Evolutionary conservation across 1,140 invertebrate genomes (phyloP).

Genomic region (Camponotus floridanus): DNA sequence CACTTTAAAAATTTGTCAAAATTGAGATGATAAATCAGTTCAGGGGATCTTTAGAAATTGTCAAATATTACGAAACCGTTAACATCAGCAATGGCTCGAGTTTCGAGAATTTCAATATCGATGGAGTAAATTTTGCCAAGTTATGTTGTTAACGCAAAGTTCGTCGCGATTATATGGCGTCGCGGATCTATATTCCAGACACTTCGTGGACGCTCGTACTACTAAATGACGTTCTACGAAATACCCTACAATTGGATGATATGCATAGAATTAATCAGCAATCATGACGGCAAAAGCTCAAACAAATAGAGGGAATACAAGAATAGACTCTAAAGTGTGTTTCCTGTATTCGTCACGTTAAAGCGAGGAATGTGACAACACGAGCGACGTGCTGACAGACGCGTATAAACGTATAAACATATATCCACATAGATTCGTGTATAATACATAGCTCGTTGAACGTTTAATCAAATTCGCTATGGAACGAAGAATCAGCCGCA

Average conservation of each 20-base stretch:
- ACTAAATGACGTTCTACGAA: conserved; percentile 20
- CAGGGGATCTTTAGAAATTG: neutral
- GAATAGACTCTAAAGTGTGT: conserved; percentile 10
- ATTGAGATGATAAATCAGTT: neutral
- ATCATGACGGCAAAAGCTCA: neutral
- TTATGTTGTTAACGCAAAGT: conserved; percentile 34
- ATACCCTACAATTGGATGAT: neutral
- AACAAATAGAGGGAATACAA: too few species aligned
- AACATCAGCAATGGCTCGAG: conserved; percentile 4
- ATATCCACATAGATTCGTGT: neutral
- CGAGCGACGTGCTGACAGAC: neutral
- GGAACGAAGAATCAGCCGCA: neutral
- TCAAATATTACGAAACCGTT: conserved; percentile 1
- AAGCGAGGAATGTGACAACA: conserved; percentile 42
- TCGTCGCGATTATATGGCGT: conserved; percentile 24
- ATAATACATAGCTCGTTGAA: conserved; percentile 22
- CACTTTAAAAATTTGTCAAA: neutral
- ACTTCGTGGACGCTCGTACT: neutral
- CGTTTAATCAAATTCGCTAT: conserved; percentile 71
- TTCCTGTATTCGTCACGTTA: conserved; percentile 19
- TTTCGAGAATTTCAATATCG: conserved; percentile 40
- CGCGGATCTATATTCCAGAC: conserved; percentile 29
- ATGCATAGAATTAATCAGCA: conserved; percentile 14
- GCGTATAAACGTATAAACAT: neutral
- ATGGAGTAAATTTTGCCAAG: conserved; percentile 22